Conservation (phyloP, 2,113 vertebrate species). For the Oryzias celebensis region DNA sequence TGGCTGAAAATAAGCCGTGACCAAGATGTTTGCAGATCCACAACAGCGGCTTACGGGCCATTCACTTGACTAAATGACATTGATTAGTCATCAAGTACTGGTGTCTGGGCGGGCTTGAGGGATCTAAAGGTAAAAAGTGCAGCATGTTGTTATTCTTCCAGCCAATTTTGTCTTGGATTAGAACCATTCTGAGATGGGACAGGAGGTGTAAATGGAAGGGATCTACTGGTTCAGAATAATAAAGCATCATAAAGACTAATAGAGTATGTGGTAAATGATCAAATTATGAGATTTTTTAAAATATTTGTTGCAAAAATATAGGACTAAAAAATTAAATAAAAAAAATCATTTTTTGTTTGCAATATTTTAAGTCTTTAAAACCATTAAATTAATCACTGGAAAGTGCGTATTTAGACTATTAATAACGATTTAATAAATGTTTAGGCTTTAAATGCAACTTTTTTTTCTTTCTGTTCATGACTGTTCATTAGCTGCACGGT, state of each 20-base stretch:
- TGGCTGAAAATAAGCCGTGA: background rate
- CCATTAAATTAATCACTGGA: too few relatives aligned
- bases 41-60: background rate
- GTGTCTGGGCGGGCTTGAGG: constrained; percentile 1
- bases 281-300: too few relatives aligned
- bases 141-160: constrained; percentile 33
- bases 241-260: too few relatives aligned
- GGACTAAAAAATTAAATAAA: too few relatives aligned
- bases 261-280: too few relatives aligned
- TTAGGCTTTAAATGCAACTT: too few relatives aligned
- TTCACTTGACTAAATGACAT: constrained; percentile 11
- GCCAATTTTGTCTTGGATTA: constrained; percentile 26
- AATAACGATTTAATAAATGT: too few relatives aligned
- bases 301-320: too few relatives aligned
- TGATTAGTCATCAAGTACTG: constrained; percentile 28
- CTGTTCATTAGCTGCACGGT: constrained; percentile 17
- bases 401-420: background rate
- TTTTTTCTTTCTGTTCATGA: background rate
- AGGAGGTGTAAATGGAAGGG: constrained; percentile 17
- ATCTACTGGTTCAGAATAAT: constrained; percentile 20
- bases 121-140: constrained; percentile 45
- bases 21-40: constrained; percentile 6
- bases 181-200: background rate
- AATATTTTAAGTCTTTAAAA: too few relatives aligned
- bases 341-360: too few relatives aligned